phyloP scores from a whole-genome alignment of 2,888 invertebrate genomes.

The Cataglyphis albicans region DNA sequence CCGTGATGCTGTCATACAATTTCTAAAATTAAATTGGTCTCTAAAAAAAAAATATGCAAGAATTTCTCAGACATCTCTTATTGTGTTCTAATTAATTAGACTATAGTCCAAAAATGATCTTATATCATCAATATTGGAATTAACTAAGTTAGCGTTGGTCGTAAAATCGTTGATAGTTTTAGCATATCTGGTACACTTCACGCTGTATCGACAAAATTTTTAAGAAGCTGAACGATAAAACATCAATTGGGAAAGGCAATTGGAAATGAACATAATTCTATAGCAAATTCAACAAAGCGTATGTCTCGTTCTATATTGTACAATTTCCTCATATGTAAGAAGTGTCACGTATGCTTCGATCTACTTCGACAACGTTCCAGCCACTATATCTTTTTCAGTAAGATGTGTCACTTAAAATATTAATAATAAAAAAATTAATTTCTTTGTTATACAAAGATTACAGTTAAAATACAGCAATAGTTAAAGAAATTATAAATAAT shows the following conservation, averaged over 20 bases:
- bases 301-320: conserved; percentile 66
- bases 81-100: conserved; percentile 42
- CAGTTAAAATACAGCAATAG: background rate
- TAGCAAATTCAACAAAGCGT: conserved; percentile 74
- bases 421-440: conserved; percentile 8
- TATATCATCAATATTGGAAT: conserved; percentile 66
- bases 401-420: background rate
- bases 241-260: conserved; percentile 71
- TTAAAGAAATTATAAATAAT: background rate
- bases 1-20: background rate
- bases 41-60: conserved; percentile 28
- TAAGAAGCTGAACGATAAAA: conserved; percentile 77
- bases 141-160: conserved; percentile 74
- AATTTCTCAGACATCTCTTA: conserved; percentile 57
- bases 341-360: conserved; percentile 72
- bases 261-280: conserved; percentile 71
- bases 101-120: conserved; percentile 58
- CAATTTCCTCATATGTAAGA: conserved; percentile 49
- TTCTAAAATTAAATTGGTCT: too few species aligned
- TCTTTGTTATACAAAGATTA: background rate
- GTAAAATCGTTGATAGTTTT: conserved; percentile 74
- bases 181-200: conserved; percentile 65
- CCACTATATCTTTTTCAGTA: background rate
- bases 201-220: conserved; percentile 65
- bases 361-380: conserved; percentile 61